Base-by-base conservation (phyloP, 2,113 vertebrate species). In the Synchiropus splendidus region DNA sequence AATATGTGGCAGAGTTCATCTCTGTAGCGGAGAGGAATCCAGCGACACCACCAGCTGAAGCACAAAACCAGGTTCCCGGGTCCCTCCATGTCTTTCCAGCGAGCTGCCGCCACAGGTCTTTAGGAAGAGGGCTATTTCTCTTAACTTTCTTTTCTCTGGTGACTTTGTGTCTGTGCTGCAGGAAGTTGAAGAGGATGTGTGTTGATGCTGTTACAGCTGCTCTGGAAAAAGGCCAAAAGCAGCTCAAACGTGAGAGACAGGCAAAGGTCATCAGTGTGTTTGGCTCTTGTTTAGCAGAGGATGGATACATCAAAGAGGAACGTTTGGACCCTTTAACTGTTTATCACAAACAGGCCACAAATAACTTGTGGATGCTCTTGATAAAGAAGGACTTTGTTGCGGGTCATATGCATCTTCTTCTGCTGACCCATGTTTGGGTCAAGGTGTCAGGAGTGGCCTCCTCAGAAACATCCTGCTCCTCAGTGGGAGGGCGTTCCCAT, bases 1-100 rank as follows among this genome's bases (percentile, higher is more conserved):
- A 86, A 59, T 48, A 85, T 78, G 51, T 83, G 76, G 74, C 74
- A 79, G 15, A 85, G 45, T 48, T 87, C 85, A 43, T 83, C 75
- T 49, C 76, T 62, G 67, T 72, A 47, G 18, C 51, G 41, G 57
- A 48, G 50, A 12, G 83, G 72, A 32, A 86, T 33, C 48, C 51
- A 70, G 21, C 27, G 44, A n/a, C 58, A 67, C 9, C 75, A 1
- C 58, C 54, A 68, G 10, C 15, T 52, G 42, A 76, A 83, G 60
- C 67, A 76, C 47, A 84, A 78, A 18, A 72, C 56, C 39, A 53
- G 72, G 51, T 69, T 40, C 18, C 61, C 70, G 48, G 64, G 51
- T 12, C 32, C 42, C 17, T 63, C 58, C 69, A 67, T 66, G 42
- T 45, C 16, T 18, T 45, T 51, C 21, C 61, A 42, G 0, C 14